Evolutionary conservation across 2,797 vertebrate genomes (phyloP).

Genomic region (Xiphophorus birchmanni): DNA sequence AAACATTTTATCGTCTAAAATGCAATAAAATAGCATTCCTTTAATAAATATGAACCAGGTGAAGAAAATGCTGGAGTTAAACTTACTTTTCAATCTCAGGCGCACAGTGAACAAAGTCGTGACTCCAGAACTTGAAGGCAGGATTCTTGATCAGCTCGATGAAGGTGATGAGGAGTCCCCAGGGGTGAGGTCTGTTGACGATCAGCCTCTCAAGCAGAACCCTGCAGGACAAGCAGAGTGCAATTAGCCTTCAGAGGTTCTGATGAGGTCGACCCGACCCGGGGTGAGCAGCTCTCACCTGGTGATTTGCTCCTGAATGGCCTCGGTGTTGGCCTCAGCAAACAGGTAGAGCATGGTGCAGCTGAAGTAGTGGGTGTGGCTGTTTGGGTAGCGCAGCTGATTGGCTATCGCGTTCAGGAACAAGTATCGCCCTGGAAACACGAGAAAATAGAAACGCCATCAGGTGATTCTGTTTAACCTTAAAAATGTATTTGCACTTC

Average conservation of each 20-base stretch:
- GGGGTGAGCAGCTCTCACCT: constrained; percentile 78
- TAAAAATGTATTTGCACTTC: neutral
- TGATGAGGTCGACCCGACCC: neutral
- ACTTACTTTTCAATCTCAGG: constrained; percentile 99
- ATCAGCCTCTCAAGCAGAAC: constrained; percentile 98
- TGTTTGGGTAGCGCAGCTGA: constrained; percentile 98
- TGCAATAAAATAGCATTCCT: too few species aligned
- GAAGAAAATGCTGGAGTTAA: neutral
- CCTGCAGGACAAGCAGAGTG: constrained; percentile 66
- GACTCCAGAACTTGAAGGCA: constrained; percentile 99
- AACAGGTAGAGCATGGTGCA: constrained; percentile 99
- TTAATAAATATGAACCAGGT: too few species aligned
- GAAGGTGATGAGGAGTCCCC: constrained; percentile 99
- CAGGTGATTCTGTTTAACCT: neutral
- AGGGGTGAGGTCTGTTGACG: constrained; percentile 98
- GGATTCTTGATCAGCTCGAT: constrained; percentile 99
- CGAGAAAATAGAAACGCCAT: neutral
- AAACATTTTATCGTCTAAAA: too few species aligned
- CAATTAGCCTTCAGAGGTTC: neutral
- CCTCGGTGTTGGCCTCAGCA: constrained; percentile 98
- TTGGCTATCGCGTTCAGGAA: constrained; percentile 99
- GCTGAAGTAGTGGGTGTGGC: constrained; percentile 99
- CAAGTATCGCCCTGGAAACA: constrained; percentile 90
- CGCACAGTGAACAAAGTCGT: constrained; percentile 99
- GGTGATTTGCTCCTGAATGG: constrained; percentile 99